Evolutionary conservation across 2,888 invertebrate genomes (phyloP), one percentile per base, ranked within the genome.

Genomic region (Parapristionchus giblindavisi): DNA sequence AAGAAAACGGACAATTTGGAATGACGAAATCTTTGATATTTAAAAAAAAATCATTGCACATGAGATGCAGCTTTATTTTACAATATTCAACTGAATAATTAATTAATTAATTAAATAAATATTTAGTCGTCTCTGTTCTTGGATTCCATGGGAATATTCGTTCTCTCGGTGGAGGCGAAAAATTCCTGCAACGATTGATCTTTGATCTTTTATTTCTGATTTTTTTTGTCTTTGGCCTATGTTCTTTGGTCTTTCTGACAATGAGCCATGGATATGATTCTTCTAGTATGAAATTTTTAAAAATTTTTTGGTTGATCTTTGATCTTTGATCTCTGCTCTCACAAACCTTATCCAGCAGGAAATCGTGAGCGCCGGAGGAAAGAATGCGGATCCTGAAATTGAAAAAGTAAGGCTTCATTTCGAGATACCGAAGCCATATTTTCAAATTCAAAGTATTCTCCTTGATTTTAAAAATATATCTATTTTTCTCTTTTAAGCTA

Each of bases 311-410:
- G n/a, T n/a, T 60, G 32, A 43, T 43, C 43, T 43, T 8, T 36
- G 63, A 63, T 63, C 63, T 40, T 27, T 29, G 63, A 63, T 63
- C 40, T 24, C 43, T 65, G n/a, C n/a, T n/a, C n/a, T n/a, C n/a
- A 48, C 11, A 48, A 4, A 68, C 75, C 75, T 87, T 87, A 74
- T 87, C 87, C 48, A 84, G 76, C 32, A 87, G 76, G 73, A 81
- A 87, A 70, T 87, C 86, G 61, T 80, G 77, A 48, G 84, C 84
- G n/a, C 87, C 86, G 63, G 81, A 79, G 32, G 86, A 81, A 14
- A 85, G 77, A 38, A 85, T 80, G 63, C 80, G 77, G 32, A 83
- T 80, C 82, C 82, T 82, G 76, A 40, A 80, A 77, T 40, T 14
- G 38, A 38, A 61, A 38, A 38, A 17, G 52, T 24, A 17, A 52